Evolutionary conservation across 1,140 invertebrate species (phyloP).

Genomic region (Drosophila sechellia): DNA sequence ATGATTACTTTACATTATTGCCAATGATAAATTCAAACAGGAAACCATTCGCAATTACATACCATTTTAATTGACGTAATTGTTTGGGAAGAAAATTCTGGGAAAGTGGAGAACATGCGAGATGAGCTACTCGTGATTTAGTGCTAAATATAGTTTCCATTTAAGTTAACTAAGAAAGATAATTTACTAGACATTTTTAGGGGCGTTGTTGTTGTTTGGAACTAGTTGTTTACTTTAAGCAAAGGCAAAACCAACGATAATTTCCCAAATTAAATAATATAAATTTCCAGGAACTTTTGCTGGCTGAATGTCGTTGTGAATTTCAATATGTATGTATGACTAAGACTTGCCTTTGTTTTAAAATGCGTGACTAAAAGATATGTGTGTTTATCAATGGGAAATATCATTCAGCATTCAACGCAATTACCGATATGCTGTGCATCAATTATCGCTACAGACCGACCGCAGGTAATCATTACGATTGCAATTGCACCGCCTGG

Average conservation of each 20-base stretch:
- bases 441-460: slow-evolving; percentile 9
- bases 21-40: neutral
- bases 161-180: slow-evolving; percentile 9
- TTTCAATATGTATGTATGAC: too few relatives aligned
- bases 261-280: neutral
- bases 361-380: slow-evolving; percentile 5
- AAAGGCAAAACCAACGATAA: neutral
- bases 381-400: slow-evolving; percentile 3
- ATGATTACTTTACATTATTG: too few relatives aligned
- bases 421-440: slow-evolving; percentile 18
- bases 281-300: neutral
- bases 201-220: slow-evolving; percentile 1
- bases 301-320: neutral
- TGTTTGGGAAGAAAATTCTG: neutral
- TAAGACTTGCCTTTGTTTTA: neutral
- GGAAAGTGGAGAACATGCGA: neutral
- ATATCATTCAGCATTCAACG: slow-evolving; percentile 1
- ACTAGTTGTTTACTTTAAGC: slow-evolving; percentile 3
- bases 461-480: slow-evolving; percentile 14
- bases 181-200: slow-evolving; percentile 1
- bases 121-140: slow-evolving; percentile 8
- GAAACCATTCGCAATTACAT: slow-evolving; percentile 6
- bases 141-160: slow-evolving; percentile 18
- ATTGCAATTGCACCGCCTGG: slow-evolving; percentile 28
- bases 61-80: slow-evolving; percentile 2